Base-by-base conservation (phyloP, 1,140 invertebrate species). In the Hylaeus volcanicus region DNA sequence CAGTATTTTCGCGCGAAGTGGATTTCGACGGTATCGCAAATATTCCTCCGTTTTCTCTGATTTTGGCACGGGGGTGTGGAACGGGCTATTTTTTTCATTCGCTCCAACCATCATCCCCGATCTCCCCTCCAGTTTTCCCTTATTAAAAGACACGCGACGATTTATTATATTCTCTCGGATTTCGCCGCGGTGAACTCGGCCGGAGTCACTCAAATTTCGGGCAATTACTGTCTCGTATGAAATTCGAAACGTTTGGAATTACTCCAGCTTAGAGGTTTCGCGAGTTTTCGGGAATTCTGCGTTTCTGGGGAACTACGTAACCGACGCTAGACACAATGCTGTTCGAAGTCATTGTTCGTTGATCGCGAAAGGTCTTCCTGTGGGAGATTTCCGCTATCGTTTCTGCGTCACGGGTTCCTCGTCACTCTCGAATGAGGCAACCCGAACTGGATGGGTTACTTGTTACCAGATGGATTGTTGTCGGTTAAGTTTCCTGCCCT, bases 1-100 rank as follows among this genome's bases (percentile, higher is more conserved):
- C 81, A 86, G 74, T 86, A 86, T 81, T 84, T 86, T 83, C 74
- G 77, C 70, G 41, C 74, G 45, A 78, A 84, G 56, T 78, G 74
- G 56, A 82, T 86, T 79, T 66, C 56, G 61, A 87, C 66, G 79
- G 63, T 83, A 86, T 86, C 77, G 76, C 73, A 77, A 79, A 83
- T 86, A 83, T 81, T 55, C 60, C 63, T n/a, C 53, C 41, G 61
- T 15, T 71, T 83, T 80, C 84, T 79, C 72, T 66, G 61, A 83
- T 86, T 86, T 83, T 80, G 70, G 76, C 55, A 82, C 58, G 37
- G 58, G 53, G 39, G 15, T 48, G 26, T 78, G 66, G 69, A 78
- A 60, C 79, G n/a, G 56, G 2, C 43, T 51, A 41, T 56, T 77
- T 72, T 65, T 71, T 71, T 56, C 9, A 39, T 56, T 65, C 39